phyloP scores from a whole-genome alignment of 2,888 invertebrate genomes.

The Tachina grossa region DNA sequence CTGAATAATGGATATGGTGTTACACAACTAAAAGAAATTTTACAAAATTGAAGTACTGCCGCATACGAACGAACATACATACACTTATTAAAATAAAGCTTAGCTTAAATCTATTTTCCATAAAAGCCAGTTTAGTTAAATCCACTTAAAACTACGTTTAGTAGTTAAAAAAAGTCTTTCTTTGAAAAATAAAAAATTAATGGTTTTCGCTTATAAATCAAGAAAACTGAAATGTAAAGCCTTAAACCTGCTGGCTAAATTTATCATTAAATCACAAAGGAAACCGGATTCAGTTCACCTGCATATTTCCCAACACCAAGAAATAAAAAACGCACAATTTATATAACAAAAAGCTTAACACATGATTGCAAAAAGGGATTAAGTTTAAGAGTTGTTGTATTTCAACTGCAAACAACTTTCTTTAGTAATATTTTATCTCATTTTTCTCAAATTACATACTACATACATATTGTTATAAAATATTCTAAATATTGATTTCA shows the following conservation, averaged over 20 bases:
- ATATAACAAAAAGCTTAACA: constrained; percentile 38
- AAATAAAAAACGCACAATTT: constrained; percentile 38
- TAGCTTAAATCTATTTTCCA: constrained; percentile 1
- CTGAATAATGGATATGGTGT: neutral
- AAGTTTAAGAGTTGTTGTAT: neutral
- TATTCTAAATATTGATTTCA: constrained; percentile 3
- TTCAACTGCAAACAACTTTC: no score
- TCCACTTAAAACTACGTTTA: constrained; percentile 11
- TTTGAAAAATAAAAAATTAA: neutral
- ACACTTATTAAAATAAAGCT: no score
- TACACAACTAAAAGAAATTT: neutral
- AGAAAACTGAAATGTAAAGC: neutral
- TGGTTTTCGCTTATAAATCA: constrained; percentile 2
- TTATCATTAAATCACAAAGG: constrained; percentile 44
- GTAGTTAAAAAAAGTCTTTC: constrained; percentile 13
- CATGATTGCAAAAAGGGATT: neutral
- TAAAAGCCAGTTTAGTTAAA: constrained; percentile 18
- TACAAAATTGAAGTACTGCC: neutral
- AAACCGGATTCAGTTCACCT: constrained; percentile 69
- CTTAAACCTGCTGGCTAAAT: constrained; percentile 58
- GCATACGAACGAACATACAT: no score
- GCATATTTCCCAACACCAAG: constrained; percentile 30
- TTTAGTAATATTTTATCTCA: no score
- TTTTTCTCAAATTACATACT: neutral
- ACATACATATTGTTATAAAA: neutral